These are phyloP conservation scores for Anser brachyrhynchus DNA, from an alignment of 2,113 vertebrate species.

Conservation along the genomic window DNA sequence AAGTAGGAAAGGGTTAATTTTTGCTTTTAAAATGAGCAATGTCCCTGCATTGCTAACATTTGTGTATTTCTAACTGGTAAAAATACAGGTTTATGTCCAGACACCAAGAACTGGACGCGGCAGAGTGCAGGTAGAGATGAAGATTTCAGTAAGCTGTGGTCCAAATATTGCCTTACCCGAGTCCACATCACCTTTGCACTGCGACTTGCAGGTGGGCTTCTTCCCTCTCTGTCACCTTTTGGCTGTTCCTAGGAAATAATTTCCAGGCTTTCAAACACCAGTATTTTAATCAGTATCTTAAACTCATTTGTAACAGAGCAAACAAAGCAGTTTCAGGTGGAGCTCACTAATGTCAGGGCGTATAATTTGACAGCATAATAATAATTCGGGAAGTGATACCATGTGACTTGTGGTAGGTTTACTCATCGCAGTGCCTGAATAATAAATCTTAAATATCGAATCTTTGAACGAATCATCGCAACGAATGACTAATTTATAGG, in stretches of 20 bases:
- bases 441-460: background rate
- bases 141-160: background rate
- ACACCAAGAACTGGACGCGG: background rate
- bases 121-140: background rate
- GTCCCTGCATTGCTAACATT: background rate
- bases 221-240: background rate
- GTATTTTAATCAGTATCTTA: slow-evolving; percentile 5
- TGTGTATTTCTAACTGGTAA: background rate
- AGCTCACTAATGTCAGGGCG: background rate
- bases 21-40: background rate
- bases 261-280: background rate
- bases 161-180: background rate
- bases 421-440: background rate
- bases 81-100: background rate
- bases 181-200: background rate
- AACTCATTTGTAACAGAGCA: slow-evolving; percentile 11
- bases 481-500: slow-evolving; percentile 1
- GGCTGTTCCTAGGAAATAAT: background rate
- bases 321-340: slow-evolving; percentile 18
- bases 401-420: background rate
- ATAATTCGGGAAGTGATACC: background rate
- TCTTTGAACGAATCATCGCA: background rate
- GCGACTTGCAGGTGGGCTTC: background rate
- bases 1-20: background rate
- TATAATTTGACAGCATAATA: background rate